These are phyloP conservation scores for Maniola jurtina DNA, from an alignment of 1,140 invertebrate species.

Conservation along the genomic window DNA sequence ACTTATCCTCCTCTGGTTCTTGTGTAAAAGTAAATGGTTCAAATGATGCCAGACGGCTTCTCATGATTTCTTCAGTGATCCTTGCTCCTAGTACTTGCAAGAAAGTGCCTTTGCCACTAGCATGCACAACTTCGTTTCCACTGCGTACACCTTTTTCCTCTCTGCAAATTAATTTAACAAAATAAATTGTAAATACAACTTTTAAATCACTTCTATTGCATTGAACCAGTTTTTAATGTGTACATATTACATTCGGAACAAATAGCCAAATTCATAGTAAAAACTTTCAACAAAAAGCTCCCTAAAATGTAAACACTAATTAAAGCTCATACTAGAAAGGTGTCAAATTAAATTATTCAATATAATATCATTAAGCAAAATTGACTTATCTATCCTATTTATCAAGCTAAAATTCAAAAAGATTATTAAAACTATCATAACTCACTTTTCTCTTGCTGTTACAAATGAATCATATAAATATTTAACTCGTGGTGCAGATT, in stretches of 20 bases:
- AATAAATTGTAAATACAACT: no score
- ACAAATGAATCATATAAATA: slow-evolving; percentile 95
- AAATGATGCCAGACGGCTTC: slow-evolving; percentile 58
- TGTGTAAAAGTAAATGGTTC: slow-evolving; percentile 66
- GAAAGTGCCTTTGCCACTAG: slow-evolving; percentile 42
- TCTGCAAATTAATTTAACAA: slow-evolving; percentile 35
- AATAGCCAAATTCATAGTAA: no score
- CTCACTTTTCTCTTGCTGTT: slow-evolving; percentile 83
- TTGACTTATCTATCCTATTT: no score
- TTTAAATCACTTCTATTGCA: no score
- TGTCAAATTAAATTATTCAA: no score
- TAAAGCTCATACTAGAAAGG: no score
- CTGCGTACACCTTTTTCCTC: slow-evolving; percentile 54
- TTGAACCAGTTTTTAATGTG: no score
- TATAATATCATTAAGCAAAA: no score
- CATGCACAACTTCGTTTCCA: slow-evolving; percentile 34
- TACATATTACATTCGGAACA: no score
- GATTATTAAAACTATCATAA: slow-evolving; percentile 1
- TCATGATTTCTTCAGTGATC: slow-evolving; percentile 79
- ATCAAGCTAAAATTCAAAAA: no score
- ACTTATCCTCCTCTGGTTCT: slow-evolving; percentile 64
- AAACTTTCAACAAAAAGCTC: no score
- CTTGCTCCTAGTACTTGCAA: slow-evolving; percentile 51
- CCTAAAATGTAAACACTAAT: no score
- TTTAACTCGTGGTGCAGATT: slow-evolving; percentile 81